Base-by-base conservation (phyloP, 2,888 invertebrate genomes). In the Fabriciana adippe region DNA sequence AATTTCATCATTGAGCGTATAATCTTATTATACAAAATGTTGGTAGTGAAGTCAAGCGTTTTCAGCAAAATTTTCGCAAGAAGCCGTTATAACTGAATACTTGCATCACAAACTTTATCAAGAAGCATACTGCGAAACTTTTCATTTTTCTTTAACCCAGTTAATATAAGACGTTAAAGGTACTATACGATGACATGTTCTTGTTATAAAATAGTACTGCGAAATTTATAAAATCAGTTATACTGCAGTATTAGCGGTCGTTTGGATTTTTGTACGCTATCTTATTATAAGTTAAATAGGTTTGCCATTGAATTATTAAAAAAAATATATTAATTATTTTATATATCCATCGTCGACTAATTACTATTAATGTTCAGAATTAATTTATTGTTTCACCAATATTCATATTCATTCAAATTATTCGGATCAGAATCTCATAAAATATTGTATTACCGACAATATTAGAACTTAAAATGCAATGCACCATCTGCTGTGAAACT, bases 81-180 rank as follows among this genome's bases (percentile, higher is more conserved):
- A 59, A 62, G 60, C 60, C 80, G 80, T 81, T 85, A 82, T 86
- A 84, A 84, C 80, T 81, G 78, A 84, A 79, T 81, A 80, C 80
- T 78, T 81, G 82, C 83, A 83, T 82, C 76, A 77, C 74, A 78
- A 88, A 86, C 81, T 85, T 83, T 69, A 67, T 72, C 72, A 75
- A 78, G 77, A 77, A 78, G 80, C 84, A 87, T 90, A 90, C 90
- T 90, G 87, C 83, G 66, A 88, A 90, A 90, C 87, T 90, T 90
- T 88, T 81, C 84, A 87, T 89, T 89, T 89, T 89, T 87, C 85
- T 84, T 81, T 85, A 89, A 90, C 90, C 89, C 81, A 88, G 87
- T 88, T 89, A 26, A 26, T 26, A 26, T 26, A 87, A 79, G 79
- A 83, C 79, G 79, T 80, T 78, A 79, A 79, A 80, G 80, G 78